Evolutionary conservation across 2,797 vertebrate genomes (phyloP), one percentile per base, ranked within the genome.

Genomic region (Margarornis squamiger): DNA sequence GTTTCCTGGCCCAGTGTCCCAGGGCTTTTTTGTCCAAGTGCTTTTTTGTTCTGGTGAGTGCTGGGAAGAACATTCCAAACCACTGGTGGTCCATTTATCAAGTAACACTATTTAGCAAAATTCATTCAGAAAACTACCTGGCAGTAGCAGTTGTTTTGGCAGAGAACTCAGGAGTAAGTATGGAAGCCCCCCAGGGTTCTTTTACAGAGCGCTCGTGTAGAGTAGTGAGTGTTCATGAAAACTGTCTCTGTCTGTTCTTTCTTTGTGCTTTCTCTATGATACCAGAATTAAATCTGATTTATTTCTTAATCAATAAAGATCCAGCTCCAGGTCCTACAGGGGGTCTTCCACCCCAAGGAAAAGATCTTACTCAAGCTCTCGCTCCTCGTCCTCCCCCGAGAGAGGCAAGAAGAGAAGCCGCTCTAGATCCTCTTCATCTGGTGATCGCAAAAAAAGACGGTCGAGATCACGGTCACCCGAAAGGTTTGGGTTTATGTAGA

Each of bases 401-500:
- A 98, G 98, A 98, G 98, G 98, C 96, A 98, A 98, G 98, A 99
- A 99, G 97, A 98, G 99, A 96, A 99, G 99, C 97, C 99, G 98
- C 96, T 99, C 99, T 98, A 98, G 99, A 98, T 99, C 98, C 46
- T 98, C 99, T 95, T 99, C 99, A 96, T 98, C 99, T 98, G 99
- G 98, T 98, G 99, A 98, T 98, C 98, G 98, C 98, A 99, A 99
- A 99, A 99, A 99, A 99, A 99, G 98, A 98, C 99, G 99, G 96
- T 98, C 99, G 98, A 98, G 99, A 99, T 99, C 99, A 97, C 99
- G 97, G 98, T 99, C 99, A 98, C 99, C 99, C 98, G 99, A 99
- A 99, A 99, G 99, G 99, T 99, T 99, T 99, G 99, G 99, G 99
- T 99, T 99, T 99, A 98, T 99, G 99, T 99, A 99, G 99, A 98